phyloP scores from a whole-genome alignment of 2,797 vertebrate species.

The Scolopax bukidnonensis region DNA sequence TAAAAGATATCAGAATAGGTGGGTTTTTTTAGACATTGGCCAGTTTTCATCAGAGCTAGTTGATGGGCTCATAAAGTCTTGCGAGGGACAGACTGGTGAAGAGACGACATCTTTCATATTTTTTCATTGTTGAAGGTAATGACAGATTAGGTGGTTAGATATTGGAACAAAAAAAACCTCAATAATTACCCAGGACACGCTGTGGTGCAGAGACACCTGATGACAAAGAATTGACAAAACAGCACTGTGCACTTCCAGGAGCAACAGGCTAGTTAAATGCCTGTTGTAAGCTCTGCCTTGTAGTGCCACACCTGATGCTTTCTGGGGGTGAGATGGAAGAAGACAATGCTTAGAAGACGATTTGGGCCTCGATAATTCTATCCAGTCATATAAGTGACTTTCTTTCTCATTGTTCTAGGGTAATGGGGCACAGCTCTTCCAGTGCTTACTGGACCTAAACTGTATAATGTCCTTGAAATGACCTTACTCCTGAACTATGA shows the following conservation, averaged over 20 bases:
- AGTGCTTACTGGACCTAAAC: not conserved
- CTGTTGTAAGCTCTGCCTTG: not conserved
- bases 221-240: not conserved
- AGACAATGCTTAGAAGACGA: not conserved
- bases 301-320: not conserved
- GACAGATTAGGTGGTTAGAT: not conserved
- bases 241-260: not conserved
- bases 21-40: not conserved
- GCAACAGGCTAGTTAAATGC: not conserved
- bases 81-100: not conserved
- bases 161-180: not conserved
- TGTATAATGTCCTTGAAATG: not conserved
- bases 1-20: not conserved
- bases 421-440: not conserved
- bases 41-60: not conserved
- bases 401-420: not conserved
- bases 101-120: not conserved
- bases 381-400: not conserved
- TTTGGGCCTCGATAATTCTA: not conserved
- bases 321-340: not conserved
- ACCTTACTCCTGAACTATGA: not conserved
- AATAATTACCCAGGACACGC: not conserved
- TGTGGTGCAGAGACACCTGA: not conserved
- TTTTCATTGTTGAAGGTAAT: not conserved
- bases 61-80: not conserved